Evolutionary conservation across 2,797 vertebrate species (phyloP).

Genomic region (Diceros bicornis): DNA sequence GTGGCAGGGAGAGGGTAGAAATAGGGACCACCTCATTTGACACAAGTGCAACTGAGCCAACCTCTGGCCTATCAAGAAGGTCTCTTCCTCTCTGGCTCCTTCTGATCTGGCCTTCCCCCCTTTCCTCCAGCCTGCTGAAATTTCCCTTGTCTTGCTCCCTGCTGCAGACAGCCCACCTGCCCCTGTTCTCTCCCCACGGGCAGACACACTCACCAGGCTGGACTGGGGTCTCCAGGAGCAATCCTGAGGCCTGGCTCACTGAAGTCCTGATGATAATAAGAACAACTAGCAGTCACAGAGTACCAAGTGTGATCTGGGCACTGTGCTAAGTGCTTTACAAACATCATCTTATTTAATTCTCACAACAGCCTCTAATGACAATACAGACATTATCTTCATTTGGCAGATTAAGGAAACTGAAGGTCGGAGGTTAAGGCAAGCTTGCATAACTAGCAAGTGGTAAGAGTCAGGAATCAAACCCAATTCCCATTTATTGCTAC

Average conservation of each 20-base stretch:
- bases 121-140: background rate
- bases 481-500: background rate
- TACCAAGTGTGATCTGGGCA: slow-evolving; percentile 32
- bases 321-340: slow-evolving; percentile 24
- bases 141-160: background rate
- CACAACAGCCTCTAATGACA: slow-evolving; percentile 5
- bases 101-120: background rate
- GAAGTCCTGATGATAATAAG: slow-evolving; percentile 75
- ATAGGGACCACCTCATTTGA: background rate
- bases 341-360: slow-evolving; percentile 15
- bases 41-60: background rate
- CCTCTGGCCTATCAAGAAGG: background rate
- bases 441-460: background rate
- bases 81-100: background rate
- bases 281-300: slow-evolving; percentile 48
- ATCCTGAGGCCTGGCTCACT: slow-evolving; percentile 60
- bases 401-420: slow-evolving; percentile 35
- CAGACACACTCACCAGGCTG: slow-evolving; percentile 79
- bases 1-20: background rate
- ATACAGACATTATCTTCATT: background rate
- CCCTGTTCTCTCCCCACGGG: background rate
- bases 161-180: background rate
- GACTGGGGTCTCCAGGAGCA: slow-evolving; percentile 56
- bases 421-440: background rate
- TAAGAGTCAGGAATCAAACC: slow-evolving; percentile 11